Base-by-base conservation (phyloP, 2,888 invertebrate genomes). In the Lithosia quadra region DNA sequence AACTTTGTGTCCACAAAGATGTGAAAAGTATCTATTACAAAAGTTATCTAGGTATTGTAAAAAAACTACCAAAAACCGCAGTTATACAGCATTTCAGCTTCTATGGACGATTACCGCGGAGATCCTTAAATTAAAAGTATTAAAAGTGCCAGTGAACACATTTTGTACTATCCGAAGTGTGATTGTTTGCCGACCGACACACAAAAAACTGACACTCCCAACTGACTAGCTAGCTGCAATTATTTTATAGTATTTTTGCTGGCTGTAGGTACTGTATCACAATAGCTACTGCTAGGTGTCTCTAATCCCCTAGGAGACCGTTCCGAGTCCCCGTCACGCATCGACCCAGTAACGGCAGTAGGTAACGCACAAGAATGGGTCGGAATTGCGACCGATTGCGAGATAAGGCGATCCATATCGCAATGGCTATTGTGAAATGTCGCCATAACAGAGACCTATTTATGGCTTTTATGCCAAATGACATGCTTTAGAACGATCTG, bases 301-400 rank as follows among this genome's bases (percentile, higher is more conserved):
- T 70, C 53, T 65, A 65, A 71, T 66, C 39, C 77, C 84, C 34
- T 34, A 67, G 67, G 70, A 64, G 55, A 34, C 18, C 10, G 53
- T 79, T 72, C 77, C 76, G 24, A 83, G 88, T 86, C 88, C 80
- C 78, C 74, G 76, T 21, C 91, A 90, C 91, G 89, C 86, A 74
- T 74, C 84, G 90, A 85, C 90, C 90, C 74, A 91, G 82, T 91
- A 84, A 88, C 89, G n/a, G n/a, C n/a, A n/a, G n/a, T n/a, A n/a
- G n/a, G n/a, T n/a, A n/a, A 87, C 78, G 60, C 63, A 66, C 33
- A 33, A 43, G 55, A 66, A 43, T 58, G 22, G 58, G n/a, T 58
- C 39, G 71, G 68, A 74, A 78, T 78, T 75, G 73, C 78, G 76
- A 65, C 71, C 69, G 78, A 82, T 83, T 81, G 76, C 76, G 63